These are phyloP conservation scores for Eulacestoma nigropectus DNA, from an alignment of 2,113 vertebrate genomes.

Conservation along the genomic window DNA sequence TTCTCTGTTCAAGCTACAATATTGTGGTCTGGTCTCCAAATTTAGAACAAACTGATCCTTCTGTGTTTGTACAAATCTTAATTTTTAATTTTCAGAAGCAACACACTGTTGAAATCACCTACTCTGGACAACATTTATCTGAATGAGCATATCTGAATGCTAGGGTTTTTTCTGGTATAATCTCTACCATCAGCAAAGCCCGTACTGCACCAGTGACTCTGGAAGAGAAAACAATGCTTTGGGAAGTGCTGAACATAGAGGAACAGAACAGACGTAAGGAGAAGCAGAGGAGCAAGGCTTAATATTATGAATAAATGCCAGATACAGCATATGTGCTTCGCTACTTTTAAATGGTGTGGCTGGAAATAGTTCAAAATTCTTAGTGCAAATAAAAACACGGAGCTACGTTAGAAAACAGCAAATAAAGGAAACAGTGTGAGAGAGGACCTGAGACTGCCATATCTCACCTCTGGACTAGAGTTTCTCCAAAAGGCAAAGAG, in stretches of 20 bases:
- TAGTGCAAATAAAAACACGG: not conserved
- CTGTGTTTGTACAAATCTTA: not conserved
- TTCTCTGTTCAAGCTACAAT: not conserved
- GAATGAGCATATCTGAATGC: not conserved
- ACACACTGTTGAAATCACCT: not conserved
- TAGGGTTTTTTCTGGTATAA: not conserved
- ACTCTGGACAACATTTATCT: not conserved
- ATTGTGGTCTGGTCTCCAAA: not conserved
- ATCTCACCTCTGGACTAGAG: not conserved
- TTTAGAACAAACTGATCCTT: not conserved
- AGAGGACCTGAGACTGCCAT: not conserved
- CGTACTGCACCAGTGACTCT: not conserved
- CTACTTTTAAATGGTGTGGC: constrained; percentile 25
- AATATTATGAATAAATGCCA: not conserved
- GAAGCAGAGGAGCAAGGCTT: not conserved
- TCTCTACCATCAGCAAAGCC: not conserved
- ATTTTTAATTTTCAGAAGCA: constrained; percentile 2
- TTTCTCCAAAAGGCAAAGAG: not conserved
- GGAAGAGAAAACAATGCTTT: not conserved
- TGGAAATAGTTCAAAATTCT: constrained; percentile 22
- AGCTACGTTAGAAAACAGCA: constrained; percentile 3
- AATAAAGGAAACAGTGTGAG: not conserved
- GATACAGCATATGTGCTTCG: not conserved
- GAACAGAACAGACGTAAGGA: not conserved
- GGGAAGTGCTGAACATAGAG: not conserved